These are phyloP conservation scores for Nymphalis io DNA, from an alignment of 1,140 invertebrate genomes.

Conservation along the genomic window DNA sequence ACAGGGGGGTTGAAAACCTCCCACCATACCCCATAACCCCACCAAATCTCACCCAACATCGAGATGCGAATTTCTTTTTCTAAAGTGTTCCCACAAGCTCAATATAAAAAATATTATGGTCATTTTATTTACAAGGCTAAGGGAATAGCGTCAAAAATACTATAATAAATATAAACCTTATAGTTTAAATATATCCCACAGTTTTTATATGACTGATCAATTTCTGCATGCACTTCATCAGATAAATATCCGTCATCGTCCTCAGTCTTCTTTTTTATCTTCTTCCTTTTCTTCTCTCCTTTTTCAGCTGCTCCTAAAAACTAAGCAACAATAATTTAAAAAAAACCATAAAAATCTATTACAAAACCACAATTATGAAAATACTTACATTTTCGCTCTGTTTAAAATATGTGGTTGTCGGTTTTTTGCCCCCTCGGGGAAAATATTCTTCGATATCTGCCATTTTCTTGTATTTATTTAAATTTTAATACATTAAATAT, in stretches of 20 bases:
- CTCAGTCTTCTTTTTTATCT: constrained; percentile 66
- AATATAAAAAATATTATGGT: too few relatives aligned
- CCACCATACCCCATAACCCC: too few relatives aligned
- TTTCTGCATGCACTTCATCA: constrained; percentile 55
- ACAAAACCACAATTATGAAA: constrained; percentile 18
- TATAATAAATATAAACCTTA: constrained; percentile 49
- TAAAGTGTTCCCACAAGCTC: too few relatives aligned
- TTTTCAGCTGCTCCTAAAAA: constrained; percentile 73
- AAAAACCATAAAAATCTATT: background rate
- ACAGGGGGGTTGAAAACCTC: too few relatives aligned
- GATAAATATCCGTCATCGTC: constrained; percentile 74
- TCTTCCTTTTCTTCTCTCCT: constrained; percentile 68
- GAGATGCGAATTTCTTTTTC: too few relatives aligned
- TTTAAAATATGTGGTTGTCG: constrained; percentile 65
- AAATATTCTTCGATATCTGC: constrained; percentile 75
- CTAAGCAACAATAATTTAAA: constrained; percentile 41
- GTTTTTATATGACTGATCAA: constrained; percentile 63
- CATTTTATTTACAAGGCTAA: too few relatives aligned
- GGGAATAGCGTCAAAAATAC: background rate
- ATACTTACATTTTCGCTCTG: constrained; percentile 75
- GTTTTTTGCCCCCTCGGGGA: constrained; percentile 80
- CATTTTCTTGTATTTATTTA: constrained; percentile 33
- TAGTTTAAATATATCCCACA: constrained; percentile 68
- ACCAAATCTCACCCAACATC: too few relatives aligned
- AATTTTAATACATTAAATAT: background rate